A percentile compares a stretch with the other conserved stretches of the same genome.
Conservation (phyloP, 1,140 invertebrate genomes). For the Bemisia tabaci region DNA sequence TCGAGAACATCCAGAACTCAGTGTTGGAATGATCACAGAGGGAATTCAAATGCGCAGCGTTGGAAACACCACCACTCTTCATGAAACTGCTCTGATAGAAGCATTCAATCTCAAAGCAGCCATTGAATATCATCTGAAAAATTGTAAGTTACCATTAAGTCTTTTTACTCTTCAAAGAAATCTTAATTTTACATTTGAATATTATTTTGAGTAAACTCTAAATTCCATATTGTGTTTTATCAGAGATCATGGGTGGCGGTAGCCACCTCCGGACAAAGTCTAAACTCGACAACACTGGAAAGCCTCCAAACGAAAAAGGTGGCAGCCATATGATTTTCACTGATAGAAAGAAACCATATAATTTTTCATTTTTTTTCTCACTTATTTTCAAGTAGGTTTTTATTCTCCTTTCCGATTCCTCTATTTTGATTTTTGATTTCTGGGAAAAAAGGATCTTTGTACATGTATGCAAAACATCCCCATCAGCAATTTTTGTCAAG, state of each 20-base stretch:
- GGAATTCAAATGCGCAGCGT: constrained; percentile 93
- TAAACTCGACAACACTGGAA: no score
- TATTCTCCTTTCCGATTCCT: no score
- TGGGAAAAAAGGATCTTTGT: no score
- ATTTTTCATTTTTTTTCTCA: background rate
- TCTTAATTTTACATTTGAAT: background rate
- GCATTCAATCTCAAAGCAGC: constrained; percentile 98
- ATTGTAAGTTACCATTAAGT: constrained; percentile 44
- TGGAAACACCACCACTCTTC: constrained; percentile 89
- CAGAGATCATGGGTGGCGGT: no score
- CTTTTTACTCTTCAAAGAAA: constrained; percentile 6
- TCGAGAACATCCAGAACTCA: constrained; percentile 91
- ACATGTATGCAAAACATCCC: no score
- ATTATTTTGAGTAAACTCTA: constrained; percentile 3
- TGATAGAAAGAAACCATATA: background rate
- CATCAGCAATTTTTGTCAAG: no score
- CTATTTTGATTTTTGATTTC: no score
- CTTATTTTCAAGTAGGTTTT: background rate
- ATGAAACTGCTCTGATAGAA: constrained; percentile 93
- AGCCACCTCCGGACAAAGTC: no score
- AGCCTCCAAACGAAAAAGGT: no score
- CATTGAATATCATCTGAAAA: constrained; percentile 94
- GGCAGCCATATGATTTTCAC: background rate
- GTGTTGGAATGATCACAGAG: constrained; percentile 96
- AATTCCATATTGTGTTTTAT: background rate